A percentile compares a stretch with the other conserved stretches of the same genome.
phyloP scores from a whole-genome alignment of 2,113 vertebrate species.

The Toxotes chatareus region DNA sequence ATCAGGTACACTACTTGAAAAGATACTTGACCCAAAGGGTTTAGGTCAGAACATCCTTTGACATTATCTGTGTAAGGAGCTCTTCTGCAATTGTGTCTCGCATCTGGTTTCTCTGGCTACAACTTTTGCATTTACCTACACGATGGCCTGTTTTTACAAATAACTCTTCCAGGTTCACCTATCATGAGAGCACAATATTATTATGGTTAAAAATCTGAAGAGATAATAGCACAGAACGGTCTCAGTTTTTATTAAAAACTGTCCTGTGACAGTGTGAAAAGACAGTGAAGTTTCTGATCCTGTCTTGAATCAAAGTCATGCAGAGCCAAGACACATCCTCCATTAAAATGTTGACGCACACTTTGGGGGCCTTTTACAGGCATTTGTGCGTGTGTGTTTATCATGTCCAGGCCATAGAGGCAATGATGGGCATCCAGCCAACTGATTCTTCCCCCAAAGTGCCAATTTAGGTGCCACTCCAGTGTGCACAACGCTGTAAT shows the following conservation, averaged over 20 bases:
- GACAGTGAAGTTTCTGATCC: neutral
- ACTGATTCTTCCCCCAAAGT: slow-evolving; percentile 82
- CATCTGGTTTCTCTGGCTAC: neutral
- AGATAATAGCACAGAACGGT: neutral
- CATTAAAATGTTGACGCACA: slow-evolving; percentile 64
- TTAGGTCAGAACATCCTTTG: slow-evolving; percentile 26
- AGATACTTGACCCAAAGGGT: slow-evolving; percentile 7
- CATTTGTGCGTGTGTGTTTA: slow-evolving; percentile 68
- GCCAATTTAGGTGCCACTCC: slow-evolving; percentile 84
- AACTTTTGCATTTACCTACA: neutral
- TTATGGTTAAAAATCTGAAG: neutral
- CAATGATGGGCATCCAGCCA: slow-evolving; percentile 79
- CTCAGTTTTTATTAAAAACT: slow-evolving; percentile 28
- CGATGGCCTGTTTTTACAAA: slow-evolving; percentile 13
- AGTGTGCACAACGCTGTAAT: slow-evolving; percentile 82
- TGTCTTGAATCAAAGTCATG: slow-evolving; percentile 31
- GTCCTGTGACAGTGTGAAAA: slow-evolving; percentile 3
- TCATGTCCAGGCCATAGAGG: slow-evolving; percentile 79
- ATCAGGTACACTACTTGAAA: slow-evolving; percentile 1
- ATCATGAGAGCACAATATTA: slow-evolving; percentile 10
- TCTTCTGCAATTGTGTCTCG: neutral
- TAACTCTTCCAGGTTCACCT: neutral
- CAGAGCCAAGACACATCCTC: slow-evolving; percentile 17
- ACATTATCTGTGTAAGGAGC: neutral
- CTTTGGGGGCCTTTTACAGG: slow-evolving; percentile 67